Base-by-base conservation (phyloP, 1,140 invertebrate species). In the Halictus rubicundus region DNA sequence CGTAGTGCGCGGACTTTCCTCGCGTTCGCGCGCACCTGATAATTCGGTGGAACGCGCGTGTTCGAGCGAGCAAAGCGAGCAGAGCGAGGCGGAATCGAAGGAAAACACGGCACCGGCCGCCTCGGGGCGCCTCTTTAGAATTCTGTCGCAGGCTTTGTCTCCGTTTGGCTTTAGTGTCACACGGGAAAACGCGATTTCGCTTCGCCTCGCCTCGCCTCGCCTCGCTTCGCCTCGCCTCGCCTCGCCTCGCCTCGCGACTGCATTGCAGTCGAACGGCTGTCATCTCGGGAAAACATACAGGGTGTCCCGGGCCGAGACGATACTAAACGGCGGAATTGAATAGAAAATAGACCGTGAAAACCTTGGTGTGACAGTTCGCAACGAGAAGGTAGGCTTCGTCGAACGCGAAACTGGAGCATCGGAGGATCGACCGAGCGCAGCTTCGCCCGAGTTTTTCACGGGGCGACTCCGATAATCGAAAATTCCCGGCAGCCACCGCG, bases 1-100 rank as follows among this genome's bases (percentile, higher is more conserved):
- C 72, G 72, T 75, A 75, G 23, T 21, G 60, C 61, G 32, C 27
- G 46, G 63, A 75, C 72, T 75, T 75, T 75, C 72, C 42, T 65
- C 42, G 42, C 42, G 9, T 12, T 9, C 42, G 25, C 77, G 60
- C 32, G 39, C 32, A 37, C 12, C n/a, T 61, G 68, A 46, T 32
- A 63, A 68, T 66, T 66, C 64, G 64, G 64, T 6, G 64, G 59
- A 16, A 61, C 59, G 59, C 10, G 59, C 42, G 42, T 46, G 42
- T 46, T 46, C 42, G 42, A 46, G 42, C 42, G 42, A 16, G 49
- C 4, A 49, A 16, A 5, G 46, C 16, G 46, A 49, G 46, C 14
- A 14, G 8, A 12, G 42, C 42, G 42, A 46, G 5, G 49, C n/a
- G 54, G 21, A n/a, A 57, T 57, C 54, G 54, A 57, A 57, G 54